Evolutionary conservation across 2,888 invertebrate species (phyloP).

Genomic region (Cantharis lateralis): DNA sequence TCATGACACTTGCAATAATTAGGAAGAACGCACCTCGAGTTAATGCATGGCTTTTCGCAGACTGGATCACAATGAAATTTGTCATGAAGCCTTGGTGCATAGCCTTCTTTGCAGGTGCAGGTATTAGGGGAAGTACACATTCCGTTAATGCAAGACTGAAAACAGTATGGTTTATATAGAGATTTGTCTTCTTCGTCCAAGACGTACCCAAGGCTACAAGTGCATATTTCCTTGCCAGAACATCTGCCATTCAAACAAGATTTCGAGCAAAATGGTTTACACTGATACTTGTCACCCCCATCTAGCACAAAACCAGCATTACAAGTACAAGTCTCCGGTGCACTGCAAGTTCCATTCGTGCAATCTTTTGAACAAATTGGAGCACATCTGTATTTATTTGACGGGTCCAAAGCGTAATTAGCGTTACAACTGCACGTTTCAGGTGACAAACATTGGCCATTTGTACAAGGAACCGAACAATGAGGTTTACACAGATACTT

Average conservation of each 20-base stretch:
- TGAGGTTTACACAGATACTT: constrained; percentile 30
- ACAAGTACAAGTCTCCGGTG: constrained; percentile 56
- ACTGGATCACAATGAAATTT: constrained; percentile 32
- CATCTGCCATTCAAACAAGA: constrained; percentile 19
- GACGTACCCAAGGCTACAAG: constrained; percentile 12
- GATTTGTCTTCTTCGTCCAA: not conserved
- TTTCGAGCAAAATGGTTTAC: constrained; percentile 17
- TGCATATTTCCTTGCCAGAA: constrained; percentile 40
- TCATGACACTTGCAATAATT: constrained; percentile 25
- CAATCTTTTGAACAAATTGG: constrained; percentile 35
- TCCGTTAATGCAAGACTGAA: constrained; percentile 35
- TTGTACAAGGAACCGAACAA: constrained; percentile 35
- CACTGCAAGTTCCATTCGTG: constrained; percentile 47
- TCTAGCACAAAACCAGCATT: constrained; percentile 20
- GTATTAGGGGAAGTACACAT: constrained; percentile 42
- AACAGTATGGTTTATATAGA: constrained; percentile 35
- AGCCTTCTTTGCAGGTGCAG: constrained; percentile 61
- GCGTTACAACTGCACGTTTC: constrained; percentile 50
- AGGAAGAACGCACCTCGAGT: constrained; percentile 56
- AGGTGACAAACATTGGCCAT: constrained; percentile 48
- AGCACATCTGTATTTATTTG: not conserved
- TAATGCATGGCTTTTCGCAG: constrained; percentile 47
- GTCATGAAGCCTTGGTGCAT: constrained; percentile 54
- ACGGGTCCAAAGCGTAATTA: constrained; percentile 4
- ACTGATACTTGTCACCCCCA: constrained; percentile 30